Evolutionary conservation across 2,797 vertebrate species (phyloP), one percentile per base, ranked within the genome.

Genomic region (Crenuchus spilurus): DNA sequence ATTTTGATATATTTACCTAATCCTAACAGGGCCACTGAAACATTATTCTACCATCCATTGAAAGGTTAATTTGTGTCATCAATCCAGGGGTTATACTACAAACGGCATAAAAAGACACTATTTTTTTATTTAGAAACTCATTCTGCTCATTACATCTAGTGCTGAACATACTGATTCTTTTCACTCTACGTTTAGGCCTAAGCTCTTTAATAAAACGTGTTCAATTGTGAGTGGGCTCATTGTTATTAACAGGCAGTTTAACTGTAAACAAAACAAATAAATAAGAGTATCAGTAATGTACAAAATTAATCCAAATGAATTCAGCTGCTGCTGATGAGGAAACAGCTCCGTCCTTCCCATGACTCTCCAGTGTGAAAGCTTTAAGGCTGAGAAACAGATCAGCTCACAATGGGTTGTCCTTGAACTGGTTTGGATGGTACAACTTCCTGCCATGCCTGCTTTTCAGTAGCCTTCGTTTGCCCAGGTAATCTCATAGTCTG

Each of bases 401-500:
- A 49, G 11, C 14, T 54, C 31, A 5, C 0, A 42, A 1, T 30
- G 33, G 18, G 67, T 4, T n/a, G 67, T 62, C 20, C 31, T 14
- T n/a, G 2, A 3, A 54, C 49, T 4, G 31, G 7, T 11, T 24
- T 14, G 33, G 1, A 8, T 46, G 6, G n/a, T 10, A 11, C 14
- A 52, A 26, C 13, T 14, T 1, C 65, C 13, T 14, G 1, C 65
- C 13, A 57, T 4, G 54, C n/a, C 6, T 13, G 13, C 11, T 18
- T n/a, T 16, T 96, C 88, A 99, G 84, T 99, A 99, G 61, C 97
- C 97, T 24, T 98, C 96, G 0, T 99, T 93, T 0, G 91, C 89
- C 96, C 97, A 99, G 57, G 96, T 97, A 84, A 99, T 90, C 78
- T 95, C 90, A 0, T 96, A 98, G 81, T 94, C 92, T 0, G 96